These are phyloP conservation scores for Columbina picui DNA, from an alignment of 2,113 vertebrate genomes.

Conservation along the genomic window DNA sequence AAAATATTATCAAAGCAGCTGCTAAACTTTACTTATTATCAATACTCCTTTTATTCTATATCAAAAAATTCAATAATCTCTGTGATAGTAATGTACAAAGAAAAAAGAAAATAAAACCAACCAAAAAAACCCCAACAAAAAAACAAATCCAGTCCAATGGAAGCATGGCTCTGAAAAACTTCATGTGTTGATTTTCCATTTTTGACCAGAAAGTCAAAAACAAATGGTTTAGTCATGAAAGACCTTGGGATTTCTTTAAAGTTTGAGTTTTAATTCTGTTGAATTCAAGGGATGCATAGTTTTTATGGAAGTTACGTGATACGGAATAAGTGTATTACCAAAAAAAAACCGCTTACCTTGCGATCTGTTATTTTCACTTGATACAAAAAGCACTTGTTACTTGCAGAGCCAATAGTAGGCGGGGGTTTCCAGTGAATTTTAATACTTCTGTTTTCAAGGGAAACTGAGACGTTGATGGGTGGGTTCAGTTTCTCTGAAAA, in stretches of 20 bases:
- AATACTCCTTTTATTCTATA: background rate
- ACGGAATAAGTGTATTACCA: background rate
- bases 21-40: background rate
- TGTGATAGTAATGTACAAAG: background rate
- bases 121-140: background rate
- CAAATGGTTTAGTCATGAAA: background rate
- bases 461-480: constrained; percentile 44
- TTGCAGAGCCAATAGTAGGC: background rate
- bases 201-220: background rate
- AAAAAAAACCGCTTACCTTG: background rate
- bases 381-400: constrained; percentile 43
- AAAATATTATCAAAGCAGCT: background rate
- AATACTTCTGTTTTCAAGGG: constrained; percentile 44
- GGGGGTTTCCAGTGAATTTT: constrained; percentile 64
- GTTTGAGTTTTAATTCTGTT: background rate
- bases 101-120: background rate
- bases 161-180: background rate
- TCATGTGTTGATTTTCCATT: background rate
- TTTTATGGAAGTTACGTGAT: background rate
- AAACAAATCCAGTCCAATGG: background rate
- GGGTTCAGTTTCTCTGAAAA: constrained; percentile 73
- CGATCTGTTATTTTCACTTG: constrained; percentile 62
- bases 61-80: background rate
- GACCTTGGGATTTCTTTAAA: background rate
- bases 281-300: accelerated